Evolutionary conservation across 2,888 invertebrate species (phyloP).

Genomic region (Caenorhabditis uteleia): DNA sequence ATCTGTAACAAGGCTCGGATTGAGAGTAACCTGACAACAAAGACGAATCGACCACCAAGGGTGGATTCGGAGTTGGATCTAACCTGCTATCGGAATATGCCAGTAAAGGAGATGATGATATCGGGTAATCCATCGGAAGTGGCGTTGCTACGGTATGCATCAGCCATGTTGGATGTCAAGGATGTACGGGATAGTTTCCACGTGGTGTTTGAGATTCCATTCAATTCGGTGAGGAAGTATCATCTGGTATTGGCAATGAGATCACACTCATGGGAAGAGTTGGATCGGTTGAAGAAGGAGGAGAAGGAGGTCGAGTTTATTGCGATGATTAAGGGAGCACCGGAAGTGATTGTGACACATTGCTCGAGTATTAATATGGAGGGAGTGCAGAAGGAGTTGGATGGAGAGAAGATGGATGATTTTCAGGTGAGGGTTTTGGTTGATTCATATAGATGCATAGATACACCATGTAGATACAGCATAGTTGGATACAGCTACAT

Average conservation of each 20-base stretch:
- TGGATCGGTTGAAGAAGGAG: constrained; percentile 15
- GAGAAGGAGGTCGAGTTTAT: constrained; percentile 35
- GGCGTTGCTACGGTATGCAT: constrained; percentile 45
- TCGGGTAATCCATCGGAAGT: constrained; percentile 53
- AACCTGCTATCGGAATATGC: constrained; percentile 30
- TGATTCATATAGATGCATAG: no score
- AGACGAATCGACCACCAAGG: constrained; percentile 33
- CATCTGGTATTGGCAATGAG: constrained; percentile 51
- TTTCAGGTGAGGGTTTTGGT: constrained; percentile 26
- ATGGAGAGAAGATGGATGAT: constrained; percentile 29
- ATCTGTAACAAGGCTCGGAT: constrained; percentile 53
- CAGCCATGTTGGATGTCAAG: constrained; percentile 37
- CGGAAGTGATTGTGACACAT: constrained; percentile 54
- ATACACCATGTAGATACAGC: no score
- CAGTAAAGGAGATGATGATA: constrained; percentile 38
- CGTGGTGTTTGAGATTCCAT: constrained; percentile 60
- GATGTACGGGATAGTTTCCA: constrained; percentile 39
- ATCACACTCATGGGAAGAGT: constrained; percentile 13
- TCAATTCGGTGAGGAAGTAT: constrained; percentile 60
- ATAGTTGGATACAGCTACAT: no score
- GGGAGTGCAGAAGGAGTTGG: constrained; percentile 17
- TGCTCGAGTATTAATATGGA: constrained; percentile 49
- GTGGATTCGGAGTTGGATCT: constrained; percentile 43
- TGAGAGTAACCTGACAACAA: constrained; percentile 33
- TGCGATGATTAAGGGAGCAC: constrained; percentile 61